Percentiles rank a stretch among this genome's conserved stretches.
Evolutionary conservation across 2,113 vertebrate species (phyloP).

Genomic region (Tupaia tana): DNA sequence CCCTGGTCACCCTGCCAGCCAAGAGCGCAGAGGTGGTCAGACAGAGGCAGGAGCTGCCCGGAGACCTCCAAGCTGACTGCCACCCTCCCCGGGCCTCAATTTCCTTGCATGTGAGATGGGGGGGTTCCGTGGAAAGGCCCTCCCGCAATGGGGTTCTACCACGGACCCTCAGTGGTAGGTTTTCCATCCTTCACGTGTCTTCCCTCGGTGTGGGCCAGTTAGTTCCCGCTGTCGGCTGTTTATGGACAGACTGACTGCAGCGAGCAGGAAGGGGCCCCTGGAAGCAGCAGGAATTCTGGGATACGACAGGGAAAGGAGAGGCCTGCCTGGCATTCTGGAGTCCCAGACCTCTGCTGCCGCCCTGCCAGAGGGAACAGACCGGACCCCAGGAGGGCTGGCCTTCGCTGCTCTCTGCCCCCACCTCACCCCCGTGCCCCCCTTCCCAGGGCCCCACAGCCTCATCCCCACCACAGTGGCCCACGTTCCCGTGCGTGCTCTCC

Average conservation of each 20-base stretch:
- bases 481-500: not conserved
- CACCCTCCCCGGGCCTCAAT: not conserved
- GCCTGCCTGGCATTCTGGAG: not conserved
- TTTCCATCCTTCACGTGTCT: not conserved
- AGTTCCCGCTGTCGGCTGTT: not conserved
- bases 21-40: fast-evolving
- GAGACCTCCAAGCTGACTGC: not conserved
- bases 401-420: too few species aligned
- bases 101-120: not conserved
- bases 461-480: not conserved
- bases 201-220: not conserved
- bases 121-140: not conserved
- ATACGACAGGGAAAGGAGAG: not conserved
- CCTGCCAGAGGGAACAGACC: not conserved
- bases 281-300: not conserved
- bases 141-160: not conserved
- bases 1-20: not conserved
- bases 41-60: not conserved
- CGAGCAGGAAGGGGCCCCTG: not conserved
- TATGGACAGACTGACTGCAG: not conserved
- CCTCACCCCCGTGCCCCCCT: too few species aligned
- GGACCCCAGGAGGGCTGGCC: not conserved
- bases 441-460: not conserved
- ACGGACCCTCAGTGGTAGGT: not conserved
- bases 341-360: not conserved